A percentile compares a stretch with the other conserved stretches of the same genome.
phyloP scores from a whole-genome alignment of 53 echinoderm and acorn worm genomes.

The Temnopleurus reevesii region DNA sequence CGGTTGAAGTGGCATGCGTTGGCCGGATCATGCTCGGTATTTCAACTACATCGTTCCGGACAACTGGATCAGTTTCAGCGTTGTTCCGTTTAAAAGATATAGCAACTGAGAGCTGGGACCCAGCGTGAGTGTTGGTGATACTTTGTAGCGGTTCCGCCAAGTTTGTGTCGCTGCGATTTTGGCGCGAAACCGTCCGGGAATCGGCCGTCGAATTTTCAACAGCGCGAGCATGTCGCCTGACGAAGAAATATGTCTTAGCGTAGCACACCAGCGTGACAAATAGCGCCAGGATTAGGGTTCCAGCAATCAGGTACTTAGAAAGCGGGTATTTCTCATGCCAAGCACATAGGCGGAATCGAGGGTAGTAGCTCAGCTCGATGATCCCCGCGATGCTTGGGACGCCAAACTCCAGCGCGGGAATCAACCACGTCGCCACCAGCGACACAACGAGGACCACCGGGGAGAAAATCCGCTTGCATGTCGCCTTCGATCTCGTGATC shows the following conservation, averaged over 20 bases:
- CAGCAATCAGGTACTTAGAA: constrained; percentile 30
- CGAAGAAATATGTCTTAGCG: constrained; percentile 41
- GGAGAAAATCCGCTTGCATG: not conserved
- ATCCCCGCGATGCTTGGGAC: constrained; percentile 3
- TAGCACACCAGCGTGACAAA: constrained; percentile 24
- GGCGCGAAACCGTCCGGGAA: not conserved
- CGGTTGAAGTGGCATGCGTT: not conserved
- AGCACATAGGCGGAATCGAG: constrained; percentile 43
- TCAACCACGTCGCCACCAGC: constrained; percentile 9
- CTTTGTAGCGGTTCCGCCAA: not conserved
- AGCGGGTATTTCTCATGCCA: constrained; percentile 41
- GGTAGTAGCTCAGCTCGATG: constrained; percentile 29
- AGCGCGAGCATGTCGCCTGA: constrained; percentile 24
- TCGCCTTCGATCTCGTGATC: constrained; percentile 35
- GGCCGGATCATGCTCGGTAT: not conserved
- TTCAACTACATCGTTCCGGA: not conserved
- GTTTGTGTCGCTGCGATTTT: not conserved
- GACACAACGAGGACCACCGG: not conserved
- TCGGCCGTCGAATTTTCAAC: not conserved
- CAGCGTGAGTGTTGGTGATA: not conserved
- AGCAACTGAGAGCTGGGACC: not conserved
- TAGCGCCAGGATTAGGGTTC: not conserved
- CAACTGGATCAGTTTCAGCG: not conserved
- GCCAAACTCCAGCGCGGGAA: constrained; percentile 29
- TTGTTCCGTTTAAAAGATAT: not conserved